These are phyloP conservation scores for Scytalopus superciliaris DNA, from an alignment of 2,113 vertebrate genomes.

Conservation along the genomic window DNA sequence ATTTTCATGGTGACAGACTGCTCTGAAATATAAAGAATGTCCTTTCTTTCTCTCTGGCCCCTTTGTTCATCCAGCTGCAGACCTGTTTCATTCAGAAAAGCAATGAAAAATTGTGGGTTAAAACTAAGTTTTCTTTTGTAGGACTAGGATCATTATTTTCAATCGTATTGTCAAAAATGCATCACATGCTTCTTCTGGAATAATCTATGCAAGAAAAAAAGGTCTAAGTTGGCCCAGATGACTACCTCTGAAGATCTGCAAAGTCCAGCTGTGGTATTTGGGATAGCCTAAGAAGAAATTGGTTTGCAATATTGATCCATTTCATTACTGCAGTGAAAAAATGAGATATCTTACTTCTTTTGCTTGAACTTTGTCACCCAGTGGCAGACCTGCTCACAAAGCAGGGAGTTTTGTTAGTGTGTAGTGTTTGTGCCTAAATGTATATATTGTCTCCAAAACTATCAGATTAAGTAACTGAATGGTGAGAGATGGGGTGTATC, in stretches of 20 bases:
- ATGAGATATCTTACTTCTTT: rapidly evolving
- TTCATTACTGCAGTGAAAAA: not conserved
- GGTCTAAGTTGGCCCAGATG: not conserved
- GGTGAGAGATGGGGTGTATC: not conserved
- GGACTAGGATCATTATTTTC: not conserved
- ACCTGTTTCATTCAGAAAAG: not conserved
- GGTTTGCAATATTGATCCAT: not conserved
- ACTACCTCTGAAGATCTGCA: not conserved
- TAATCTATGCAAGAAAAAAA: not conserved
- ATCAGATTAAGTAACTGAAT: not conserved
- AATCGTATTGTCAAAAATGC: not conserved
- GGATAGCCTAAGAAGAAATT: not conserved
- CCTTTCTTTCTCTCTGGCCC: not conserved
- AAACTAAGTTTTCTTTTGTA: not conserved
- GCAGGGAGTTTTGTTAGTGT: not conserved
- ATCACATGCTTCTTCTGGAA: not conserved
- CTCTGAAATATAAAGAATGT: not conserved
- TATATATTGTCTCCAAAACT: not conserved
- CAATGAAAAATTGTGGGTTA: not conserved
- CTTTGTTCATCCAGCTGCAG: not conserved
- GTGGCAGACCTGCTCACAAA: not conserved
- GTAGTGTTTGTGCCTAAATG: not conserved
- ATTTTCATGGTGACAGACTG: not conserved
- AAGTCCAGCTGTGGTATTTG: not conserved
- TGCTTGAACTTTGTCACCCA: not conserved